Base-by-base conservation (phyloP, 2,797 vertebrate species). In the Corythornis leucogaster region DNA sequence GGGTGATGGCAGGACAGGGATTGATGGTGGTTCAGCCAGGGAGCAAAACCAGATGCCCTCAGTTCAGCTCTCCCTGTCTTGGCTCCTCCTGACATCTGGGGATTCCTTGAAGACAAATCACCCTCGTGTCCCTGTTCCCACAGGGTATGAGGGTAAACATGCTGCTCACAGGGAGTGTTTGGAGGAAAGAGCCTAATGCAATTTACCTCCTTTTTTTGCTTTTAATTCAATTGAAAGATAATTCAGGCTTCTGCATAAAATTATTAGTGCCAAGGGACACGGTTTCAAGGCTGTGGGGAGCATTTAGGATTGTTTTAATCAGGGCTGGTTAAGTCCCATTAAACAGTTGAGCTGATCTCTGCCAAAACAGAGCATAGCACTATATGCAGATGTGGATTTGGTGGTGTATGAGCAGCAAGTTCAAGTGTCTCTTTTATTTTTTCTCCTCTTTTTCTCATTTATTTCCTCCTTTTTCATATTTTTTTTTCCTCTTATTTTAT, bases 221-320 rank as follows among this genome's bases (percentile, higher is more conserved):
- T 91, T 58, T 25, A 70, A 92, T 95, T 94, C 7, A 2, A 77
- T 94, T 1, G 7, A 64, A 85, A 77, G 46, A 33, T 90, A 80
- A 86, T 93, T 90, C 82, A 77, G 50, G 54, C 28, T 91, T 92
- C 71, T 81, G 86, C 67, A 54, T 77, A 82, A 71, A 90, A 71
- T 68, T 93, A 66, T 82, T 90, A 93, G 71, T 91, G 46, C 78
- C 64, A 42, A 26, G 88, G 61, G 94, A 61, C 33, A 11, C 88
- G 38, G 68, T 84, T 90, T 82, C 61, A 80, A 82, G 38, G 77
- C 62, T 91, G 54, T 76, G 58, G 75, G 57, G 74, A 81, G 53
- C 75, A 86, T 70, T 96, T 92, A 86, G n/a, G n/a, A 43, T 88
- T 31, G 62, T 80, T 93, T 92, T 58, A 82, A 92, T 93, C 46